Percentiles rank a stretch among this genome's conserved stretches.
These are phyloP conservation scores for Percina caprodes DNA, from an alignment of 2,113 vertebrate genomes.

Conservation along the genomic window DNA sequence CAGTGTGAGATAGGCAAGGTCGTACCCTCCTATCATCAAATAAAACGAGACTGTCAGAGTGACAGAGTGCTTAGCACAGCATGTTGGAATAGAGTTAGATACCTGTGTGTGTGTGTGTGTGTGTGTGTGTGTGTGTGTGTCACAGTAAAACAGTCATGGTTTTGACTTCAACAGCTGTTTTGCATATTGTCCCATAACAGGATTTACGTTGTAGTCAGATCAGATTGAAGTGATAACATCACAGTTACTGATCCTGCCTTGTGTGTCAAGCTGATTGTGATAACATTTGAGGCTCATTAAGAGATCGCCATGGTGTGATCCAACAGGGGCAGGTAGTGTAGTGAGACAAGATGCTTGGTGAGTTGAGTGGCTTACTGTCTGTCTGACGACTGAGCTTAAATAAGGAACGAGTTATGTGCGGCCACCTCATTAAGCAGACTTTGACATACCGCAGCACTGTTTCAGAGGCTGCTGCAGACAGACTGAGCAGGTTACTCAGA, in stretches of 20 bases:
- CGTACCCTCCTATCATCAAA: slow-evolving; percentile 69
- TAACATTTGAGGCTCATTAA: slow-evolving; percentile 72
- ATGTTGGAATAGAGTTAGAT: slow-evolving; percentile 56
- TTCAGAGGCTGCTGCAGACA: slow-evolving; percentile 50
- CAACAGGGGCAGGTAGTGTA: slow-evolving; percentile 59
- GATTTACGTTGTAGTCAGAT: slow-evolving; percentile 43
- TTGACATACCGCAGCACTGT: slow-evolving; percentile 47
- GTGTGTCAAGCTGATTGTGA: slow-evolving; percentile 71
- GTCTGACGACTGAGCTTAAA: slow-evolving; percentile 70
- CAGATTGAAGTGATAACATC: slow-evolving; percentile 60
- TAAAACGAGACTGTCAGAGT: slow-evolving; percentile 65
- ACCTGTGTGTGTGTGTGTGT: slow-evolving; percentile 1
- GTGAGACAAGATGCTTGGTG: slow-evolving; percentile 42
- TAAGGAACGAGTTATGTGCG: slow-evolving; percentile 79
- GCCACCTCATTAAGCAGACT: slow-evolving; percentile 67
- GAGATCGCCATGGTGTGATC: slow-evolving; percentile 63
- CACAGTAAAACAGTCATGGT: no score
- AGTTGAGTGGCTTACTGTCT: slow-evolving; percentile 64
- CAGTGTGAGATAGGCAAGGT: slow-evolving; percentile 70
- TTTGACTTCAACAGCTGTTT: neutral
- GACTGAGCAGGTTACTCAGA: slow-evolving; percentile 40
- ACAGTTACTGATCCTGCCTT: slow-evolving; percentile 61
- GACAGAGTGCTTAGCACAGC: slow-evolving; percentile 71
- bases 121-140: neutral
- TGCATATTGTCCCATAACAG: slow-evolving; percentile 26